phyloP scores from a whole-genome alignment of 2,113 vertebrate species.

The Lutjanus erythropterus region DNA sequence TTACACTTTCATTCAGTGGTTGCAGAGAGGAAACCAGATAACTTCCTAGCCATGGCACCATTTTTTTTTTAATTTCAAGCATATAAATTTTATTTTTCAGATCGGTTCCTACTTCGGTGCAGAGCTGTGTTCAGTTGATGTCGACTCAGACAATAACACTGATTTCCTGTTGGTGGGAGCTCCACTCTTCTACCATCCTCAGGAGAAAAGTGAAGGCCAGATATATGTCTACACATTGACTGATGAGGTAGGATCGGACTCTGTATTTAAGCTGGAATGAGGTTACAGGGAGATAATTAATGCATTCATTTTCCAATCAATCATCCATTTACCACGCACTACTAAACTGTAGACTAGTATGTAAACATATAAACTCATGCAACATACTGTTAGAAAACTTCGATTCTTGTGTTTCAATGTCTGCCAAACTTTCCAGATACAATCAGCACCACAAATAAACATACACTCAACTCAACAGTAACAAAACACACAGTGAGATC shows the following conservation, averaged over 20 bases:
- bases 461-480: no score
- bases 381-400: no score
- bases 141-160: constrained; percentile 82
- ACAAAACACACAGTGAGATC: no score
- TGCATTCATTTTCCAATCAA: no score
- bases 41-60: constrained; percentile 9
- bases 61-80: background rate
- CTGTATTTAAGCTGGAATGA: background rate
- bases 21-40: constrained; percentile 20
- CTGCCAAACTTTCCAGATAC: no score
- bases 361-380: no score
- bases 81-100: constrained; percentile 68
- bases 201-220: background rate
- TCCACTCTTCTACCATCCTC: background rate
- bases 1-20: background rate
- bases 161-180: constrained; percentile 89
- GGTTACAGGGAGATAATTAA: background rate
- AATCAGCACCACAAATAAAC: no score
- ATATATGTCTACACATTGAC: background rate
- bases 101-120: constrained; percentile 91
- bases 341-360: no score
- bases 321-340: no score
- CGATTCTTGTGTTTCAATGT: no score
- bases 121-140: constrained; percentile 86
- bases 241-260: background rate